phyloP scores from a whole-genome alignment of 2,113 vertebrate species.

The Pollimyrus isidori region DNA sequence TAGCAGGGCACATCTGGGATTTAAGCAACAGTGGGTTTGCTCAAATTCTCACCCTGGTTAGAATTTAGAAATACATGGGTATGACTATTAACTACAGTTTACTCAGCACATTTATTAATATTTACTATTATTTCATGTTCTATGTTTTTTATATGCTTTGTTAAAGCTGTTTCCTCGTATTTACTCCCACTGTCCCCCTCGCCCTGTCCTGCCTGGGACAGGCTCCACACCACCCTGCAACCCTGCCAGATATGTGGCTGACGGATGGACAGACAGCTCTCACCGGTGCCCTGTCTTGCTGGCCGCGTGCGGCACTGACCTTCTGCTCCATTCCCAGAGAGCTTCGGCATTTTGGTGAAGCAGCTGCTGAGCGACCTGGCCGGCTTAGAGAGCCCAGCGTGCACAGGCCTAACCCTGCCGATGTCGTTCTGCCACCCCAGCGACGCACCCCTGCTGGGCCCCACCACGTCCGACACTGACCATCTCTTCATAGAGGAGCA shows the following conservation, averaged over 20 bases:
- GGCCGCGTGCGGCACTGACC: background rate
- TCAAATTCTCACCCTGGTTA: background rate
- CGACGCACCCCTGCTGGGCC: constrained; percentile 71
- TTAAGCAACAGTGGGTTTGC: background rate
- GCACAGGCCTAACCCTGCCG: constrained; percentile 66
- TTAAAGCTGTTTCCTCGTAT: background rate
- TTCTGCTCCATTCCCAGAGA: constrained; percentile 42
- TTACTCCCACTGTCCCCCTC: background rate
- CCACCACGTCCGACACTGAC: constrained; percentile 65
- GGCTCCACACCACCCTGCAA: background rate
- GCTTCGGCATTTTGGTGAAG: constrained; percentile 68
- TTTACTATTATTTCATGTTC: background rate
- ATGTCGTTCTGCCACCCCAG: constrained; percentile 73
- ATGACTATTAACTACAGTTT: background rate
- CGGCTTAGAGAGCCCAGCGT: constrained; percentile 62
- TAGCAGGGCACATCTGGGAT: background rate
- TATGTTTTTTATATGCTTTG: background rate
- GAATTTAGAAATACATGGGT: background rate
- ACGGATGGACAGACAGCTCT: background rate
- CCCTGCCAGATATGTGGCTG: background rate
- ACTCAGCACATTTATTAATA: background rate
- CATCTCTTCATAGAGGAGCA: constrained; percentile 82
- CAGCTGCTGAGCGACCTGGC: constrained; percentile 78
- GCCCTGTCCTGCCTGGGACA: background rate
- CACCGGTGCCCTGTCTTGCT: no score